A percentile compares a stretch with the other conserved stretches of the same genome.
Evolutionary conservation across 1,140 invertebrate genomes (phyloP).

Genomic region (Anagrus nilaparvatae): DNA sequence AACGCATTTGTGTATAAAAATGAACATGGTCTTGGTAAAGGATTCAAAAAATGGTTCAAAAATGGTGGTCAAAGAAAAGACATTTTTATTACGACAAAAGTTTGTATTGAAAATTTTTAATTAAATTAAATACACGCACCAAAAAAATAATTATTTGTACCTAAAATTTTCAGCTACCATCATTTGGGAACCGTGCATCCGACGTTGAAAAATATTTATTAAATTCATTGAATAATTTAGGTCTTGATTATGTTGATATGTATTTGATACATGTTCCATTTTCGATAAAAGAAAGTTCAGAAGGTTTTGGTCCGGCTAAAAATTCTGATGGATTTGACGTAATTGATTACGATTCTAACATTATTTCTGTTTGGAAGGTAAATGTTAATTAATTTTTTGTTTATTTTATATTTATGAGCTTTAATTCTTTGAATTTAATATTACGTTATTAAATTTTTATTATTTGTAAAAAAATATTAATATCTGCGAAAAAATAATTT

Average conservation of each 20-base stretch:
- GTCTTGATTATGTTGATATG: conserved; percentile 57
- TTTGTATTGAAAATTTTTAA: conserved; percentile 18
- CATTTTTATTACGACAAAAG: conserved; percentile 60
- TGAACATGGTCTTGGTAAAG: conserved; percentile 50
- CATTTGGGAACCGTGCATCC: conserved; percentile 39
- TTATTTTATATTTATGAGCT: no score
- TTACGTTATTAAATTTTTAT: no score
- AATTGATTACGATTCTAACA: conserved; percentile 56
- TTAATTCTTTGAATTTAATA: no score
- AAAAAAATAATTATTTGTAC: no score
- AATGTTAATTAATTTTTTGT: no score
- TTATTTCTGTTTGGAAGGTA: conserved; percentile 59
- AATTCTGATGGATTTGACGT: conserved; percentile 29
- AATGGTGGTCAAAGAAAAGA: conserved; percentile 55
- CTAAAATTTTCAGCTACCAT: conserved; percentile 37
- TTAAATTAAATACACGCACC: background rate
- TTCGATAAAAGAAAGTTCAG: no score
- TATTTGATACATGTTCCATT: conserved; percentile 63
- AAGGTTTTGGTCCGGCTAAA: conserved; percentile 32
- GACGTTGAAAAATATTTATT: conserved; percentile 50
- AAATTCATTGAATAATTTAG: conserved; percentile 46
- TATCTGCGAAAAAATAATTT: no score
- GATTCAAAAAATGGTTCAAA: conserved; percentile 50
- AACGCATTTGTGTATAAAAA: conserved; percentile 54
- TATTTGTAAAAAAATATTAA: no score